Conservation (phyloP, 2,888 invertebrate species). For the Luperina nickerlii region DNA sequence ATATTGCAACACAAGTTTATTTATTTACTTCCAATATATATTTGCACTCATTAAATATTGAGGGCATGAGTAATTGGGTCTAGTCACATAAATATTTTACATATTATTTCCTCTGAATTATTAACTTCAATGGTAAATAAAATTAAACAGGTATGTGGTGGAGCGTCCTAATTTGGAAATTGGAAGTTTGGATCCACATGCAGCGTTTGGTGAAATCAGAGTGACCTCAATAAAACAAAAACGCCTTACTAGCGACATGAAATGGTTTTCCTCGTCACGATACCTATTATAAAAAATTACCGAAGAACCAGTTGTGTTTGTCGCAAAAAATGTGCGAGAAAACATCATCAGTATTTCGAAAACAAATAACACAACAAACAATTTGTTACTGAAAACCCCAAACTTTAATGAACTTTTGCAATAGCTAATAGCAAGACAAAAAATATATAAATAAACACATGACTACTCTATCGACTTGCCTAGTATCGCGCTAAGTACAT, state of each 20-base stretch:
- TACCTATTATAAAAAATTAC: constrained; percentile 24
- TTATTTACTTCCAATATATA: constrained; percentile 55
- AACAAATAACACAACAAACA: constrained; percentile 17
- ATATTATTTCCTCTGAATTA: constrained; percentile 18
- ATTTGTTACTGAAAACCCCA: constrained; percentile 24
- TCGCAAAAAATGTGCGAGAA: constrained; percentile 35
- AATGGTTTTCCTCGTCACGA: constrained; percentile 33
- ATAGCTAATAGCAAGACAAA: constrained; percentile 18
- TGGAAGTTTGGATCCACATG: not conserved
- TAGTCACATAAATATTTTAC: constrained; percentile 16
- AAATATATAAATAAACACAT: constrained; percentile 34
- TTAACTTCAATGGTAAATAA: constrained; percentile 11
- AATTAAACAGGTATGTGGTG: constrained; percentile 11
- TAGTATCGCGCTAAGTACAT: constrained; percentile 23
- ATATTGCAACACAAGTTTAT: constrained; percentile 54
- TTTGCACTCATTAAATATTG: constrained; percentile 55
- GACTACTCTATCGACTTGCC: constrained; percentile 23
- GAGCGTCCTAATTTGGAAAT: not conserved
- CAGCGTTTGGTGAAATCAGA: not conserved
- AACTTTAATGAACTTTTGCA: constrained; percentile 15
- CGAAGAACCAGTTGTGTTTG: constrained; percentile 28
- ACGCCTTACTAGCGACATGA: constrained; percentile 7
- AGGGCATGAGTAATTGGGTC: constrained; percentile 51
- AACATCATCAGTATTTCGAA: constrained; percentile 23
- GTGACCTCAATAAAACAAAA: constrained; percentile 16